These are phyloP conservation scores for Pluvianellus socialis DNA, from an alignment of 2,113 vertebrate species.

Conservation along the genomic window DNA sequence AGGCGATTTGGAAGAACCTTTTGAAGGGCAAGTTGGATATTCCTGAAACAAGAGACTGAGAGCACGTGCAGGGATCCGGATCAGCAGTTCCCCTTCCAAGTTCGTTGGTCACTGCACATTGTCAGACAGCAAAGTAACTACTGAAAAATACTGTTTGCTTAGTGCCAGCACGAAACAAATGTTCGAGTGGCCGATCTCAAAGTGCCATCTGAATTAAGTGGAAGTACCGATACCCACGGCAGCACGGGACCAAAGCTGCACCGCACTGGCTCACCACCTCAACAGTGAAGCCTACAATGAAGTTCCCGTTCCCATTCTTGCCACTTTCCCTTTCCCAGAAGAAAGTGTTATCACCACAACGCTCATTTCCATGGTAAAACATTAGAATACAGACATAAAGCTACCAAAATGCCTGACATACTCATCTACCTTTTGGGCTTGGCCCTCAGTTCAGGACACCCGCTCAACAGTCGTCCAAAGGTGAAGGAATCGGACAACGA, in stretches of 20 bases:
- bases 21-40: not conserved
- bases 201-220: not conserved
- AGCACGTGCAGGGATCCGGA: accelerated
- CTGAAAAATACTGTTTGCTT: not conserved
- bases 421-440: not conserved
- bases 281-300: not conserved
- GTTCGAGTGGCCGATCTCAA: not conserved
- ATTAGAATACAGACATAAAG: not conserved
- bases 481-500: not conserved
- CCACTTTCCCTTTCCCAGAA: not conserved
- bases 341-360: too few species aligned
- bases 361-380: not conserved
- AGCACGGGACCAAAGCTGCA: not conserved
- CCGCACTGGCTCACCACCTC: not conserved
- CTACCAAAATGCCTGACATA: not conserved
- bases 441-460: not conserved
- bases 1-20: not conserved
- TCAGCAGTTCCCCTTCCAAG: not conserved
- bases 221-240: not conserved
- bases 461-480: not conserved
- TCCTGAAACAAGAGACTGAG: not conserved
- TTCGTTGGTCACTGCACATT: accelerated
- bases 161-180: not conserved
- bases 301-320: not conserved
- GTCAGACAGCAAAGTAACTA: not conserved